phyloP scores from a whole-genome alignment of 37 sponge, comb jelly and placozoan genomes.

The Beroe forskalii region DNA sequence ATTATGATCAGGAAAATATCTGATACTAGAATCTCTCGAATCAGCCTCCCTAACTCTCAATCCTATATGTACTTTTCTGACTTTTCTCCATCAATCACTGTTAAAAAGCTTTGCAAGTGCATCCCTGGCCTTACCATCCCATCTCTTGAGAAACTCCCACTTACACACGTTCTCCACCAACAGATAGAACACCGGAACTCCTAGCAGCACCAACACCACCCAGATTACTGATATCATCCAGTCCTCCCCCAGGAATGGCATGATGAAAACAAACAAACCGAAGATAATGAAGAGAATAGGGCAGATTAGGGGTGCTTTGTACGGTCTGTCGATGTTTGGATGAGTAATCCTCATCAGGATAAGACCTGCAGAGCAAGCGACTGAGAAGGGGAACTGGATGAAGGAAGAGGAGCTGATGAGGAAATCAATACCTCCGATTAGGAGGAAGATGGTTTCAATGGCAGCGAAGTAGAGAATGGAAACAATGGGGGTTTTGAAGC shows the following conservation, averaged over 20 bases:
- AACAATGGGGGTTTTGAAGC: conserved; percentile 7
- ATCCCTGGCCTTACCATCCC: background rate
- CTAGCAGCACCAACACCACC: background rate
- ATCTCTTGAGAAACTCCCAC: background rate
- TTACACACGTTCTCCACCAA: background rate
- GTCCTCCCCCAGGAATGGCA: background rate
- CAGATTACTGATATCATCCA: conserved; percentile 6
- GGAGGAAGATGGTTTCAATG: background rate
- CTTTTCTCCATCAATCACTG: no score
- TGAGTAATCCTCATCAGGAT: background rate
- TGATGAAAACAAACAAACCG: conserved; percentile 29
- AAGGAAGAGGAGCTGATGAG: background rate
- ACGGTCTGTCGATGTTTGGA: background rate
- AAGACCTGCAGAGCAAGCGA: background rate
- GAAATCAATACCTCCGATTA: conserved; percentile 3
- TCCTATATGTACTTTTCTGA: no score
- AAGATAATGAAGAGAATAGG: conserved; percentile 6
- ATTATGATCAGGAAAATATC: no score
- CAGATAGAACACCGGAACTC: conserved; percentile 14
- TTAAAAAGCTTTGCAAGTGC: background rate
- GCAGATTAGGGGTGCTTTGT: conserved; percentile 8
- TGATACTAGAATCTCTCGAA: no score
- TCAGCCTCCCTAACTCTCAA: no score
- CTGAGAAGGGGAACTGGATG: background rate
- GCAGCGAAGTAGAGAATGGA: conserved; percentile 3